Percentiles rank a stretch among this genome's conserved stretches.
phyloP scores from a whole-genome alignment of 2,797 vertebrate genomes.

The Pseudopleuronectes americanus region DNA sequence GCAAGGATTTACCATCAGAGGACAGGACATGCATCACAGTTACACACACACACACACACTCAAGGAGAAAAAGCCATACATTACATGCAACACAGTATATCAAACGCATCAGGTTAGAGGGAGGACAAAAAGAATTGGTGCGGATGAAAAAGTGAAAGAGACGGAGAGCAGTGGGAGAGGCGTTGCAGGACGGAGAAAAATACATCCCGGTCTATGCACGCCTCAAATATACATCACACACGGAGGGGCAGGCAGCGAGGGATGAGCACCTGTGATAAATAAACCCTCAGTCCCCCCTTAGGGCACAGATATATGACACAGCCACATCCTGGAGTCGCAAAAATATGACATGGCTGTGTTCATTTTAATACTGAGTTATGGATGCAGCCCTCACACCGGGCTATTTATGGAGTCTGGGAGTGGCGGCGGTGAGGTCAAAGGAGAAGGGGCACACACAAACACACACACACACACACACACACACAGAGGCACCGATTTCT shows the following conservation, averaged over 20 bases:
- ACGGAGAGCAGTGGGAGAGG: constrained; percentile 35
- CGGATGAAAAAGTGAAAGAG: constrained; percentile 51
- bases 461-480: constrained; percentile 12
- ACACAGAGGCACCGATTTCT: constrained; percentile 21
- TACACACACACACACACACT: constrained; percentile 16
- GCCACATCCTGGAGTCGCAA: constrained; percentile 50
- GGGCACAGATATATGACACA: constrained; percentile 68
- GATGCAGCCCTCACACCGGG: constrained; percentile 39
- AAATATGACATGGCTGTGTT: constrained; percentile 70
- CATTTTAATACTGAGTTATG: constrained; percentile 75
- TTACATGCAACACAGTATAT: constrained; percentile 50
- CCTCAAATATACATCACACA: constrained; percentile 67
- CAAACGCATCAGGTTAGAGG: constrained; percentile 41
- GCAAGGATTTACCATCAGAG: constrained; percentile 66
- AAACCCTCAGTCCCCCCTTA: constrained; percentile 65
- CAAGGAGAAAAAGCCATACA: constrained; percentile 9
- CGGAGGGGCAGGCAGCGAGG: constrained; percentile 36
- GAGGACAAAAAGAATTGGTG: constrained; percentile 50
- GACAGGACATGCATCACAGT: constrained; percentile 53
- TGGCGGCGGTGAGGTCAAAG: constrained; percentile 59
- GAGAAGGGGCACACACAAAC: constrained; percentile 23
- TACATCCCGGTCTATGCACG: constrained; percentile 1
- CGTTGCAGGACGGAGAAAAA: constrained; percentile 42
- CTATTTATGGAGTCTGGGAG: constrained; percentile 73
- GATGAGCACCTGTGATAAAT: constrained; percentile 73